Base-by-base conservation (phyloP, 2,797 vertebrate genomes). In the Agapornis canus region DNA sequence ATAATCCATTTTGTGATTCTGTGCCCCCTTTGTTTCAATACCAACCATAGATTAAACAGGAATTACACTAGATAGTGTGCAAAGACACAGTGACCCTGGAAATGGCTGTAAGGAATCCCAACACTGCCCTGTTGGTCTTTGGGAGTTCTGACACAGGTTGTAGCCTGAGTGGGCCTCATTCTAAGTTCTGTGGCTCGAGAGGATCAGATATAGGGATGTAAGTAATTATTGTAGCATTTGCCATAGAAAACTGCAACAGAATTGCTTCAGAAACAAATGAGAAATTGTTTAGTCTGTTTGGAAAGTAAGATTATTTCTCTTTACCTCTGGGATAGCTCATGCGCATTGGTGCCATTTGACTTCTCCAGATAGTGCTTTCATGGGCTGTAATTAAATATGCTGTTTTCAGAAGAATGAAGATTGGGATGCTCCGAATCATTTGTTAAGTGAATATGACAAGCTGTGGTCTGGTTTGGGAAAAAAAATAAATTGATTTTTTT, bases 371-470 rank as follows among this genome's bases (percentile, higher is more conserved):
- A 69, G 17, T 40, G 48, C 70, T 91, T 92, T 75, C 77, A 32
- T 0, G 0, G 43, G 26, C 59, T 72, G 66, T 86, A 94, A 92
- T 92, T 92, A 95, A 94, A 89, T 48, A 93, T 45, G 48, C 27
- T 59, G 70, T 6, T 45, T 90, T 94, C 12, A 60, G 68, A 85
- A 64, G 54, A 82, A 78, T 57, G 47, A 72, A 27, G 40, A 68
- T 63, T 79, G 47, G 79, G 68, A 72, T 90, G 64, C 80, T 88
- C 69, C 42, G 64, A 82, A 69, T 86, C 69, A 59, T 86, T 88
- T 83, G 42, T 79, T 86, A 78, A 84, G 56, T 92, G 85, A 84
- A 49, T 77, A 70, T 94, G 89, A 94, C 82, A 95, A 86, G 77
- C 51, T 68, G 47, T 45, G 68, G 56, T 82, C 82, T 93, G 59